phyloP scores from a whole-genome alignment of 2,888 invertebrate species.

The Nesidiocoris tenuis region DNA sequence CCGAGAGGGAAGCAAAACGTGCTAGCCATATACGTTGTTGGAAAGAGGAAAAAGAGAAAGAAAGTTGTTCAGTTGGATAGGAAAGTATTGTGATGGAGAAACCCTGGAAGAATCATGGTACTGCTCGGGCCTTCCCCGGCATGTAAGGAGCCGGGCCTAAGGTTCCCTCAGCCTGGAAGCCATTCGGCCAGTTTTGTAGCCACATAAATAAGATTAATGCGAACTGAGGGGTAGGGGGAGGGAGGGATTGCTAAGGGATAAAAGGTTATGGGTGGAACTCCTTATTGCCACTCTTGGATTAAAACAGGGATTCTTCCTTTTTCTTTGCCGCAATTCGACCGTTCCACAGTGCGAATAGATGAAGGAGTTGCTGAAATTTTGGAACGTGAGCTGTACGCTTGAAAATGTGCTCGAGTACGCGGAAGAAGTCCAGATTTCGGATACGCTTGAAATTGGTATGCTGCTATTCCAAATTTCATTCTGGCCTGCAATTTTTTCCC shows the following conservation, averaged over 20 bases:
- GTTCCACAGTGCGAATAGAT: background rate
- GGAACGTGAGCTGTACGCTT: too few relatives aligned
- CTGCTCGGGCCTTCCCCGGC: slow-evolving; percentile 20
- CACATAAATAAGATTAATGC: slow-evolving; percentile 46
- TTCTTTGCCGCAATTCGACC: background rate
- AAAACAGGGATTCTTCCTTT: slow-evolving; percentile 40
- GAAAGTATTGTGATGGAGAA: background rate
- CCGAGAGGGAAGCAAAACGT: slow-evolving; percentile 5
- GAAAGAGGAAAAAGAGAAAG: slow-evolving; percentile 27
- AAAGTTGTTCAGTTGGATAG: background rate
- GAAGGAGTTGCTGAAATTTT: background rate
- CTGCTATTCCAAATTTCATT: too few relatives aligned
- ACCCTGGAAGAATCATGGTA: slow-evolving; percentile 33
- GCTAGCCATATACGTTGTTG: background rate
- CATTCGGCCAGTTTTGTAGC: slow-evolving; percentile 44
- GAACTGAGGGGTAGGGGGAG: background rate
- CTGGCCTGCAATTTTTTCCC: too few relatives aligned
- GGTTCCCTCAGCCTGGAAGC: slow-evolving; percentile 22
- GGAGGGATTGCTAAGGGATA: slow-evolving; percentile 38
- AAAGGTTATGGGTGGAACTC: slow-evolving; percentile 44
- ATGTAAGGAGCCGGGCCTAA: slow-evolving; percentile 2
- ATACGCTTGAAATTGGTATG: too few relatives aligned
- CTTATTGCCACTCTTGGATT: slow-evolving; percentile 46
- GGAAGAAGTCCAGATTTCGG: too few relatives aligned
- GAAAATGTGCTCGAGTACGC: too few relatives aligned